Evolutionary conservation across 2,888 invertebrate genomes (phyloP).

Genomic region (Agrochola circellaris): DNA sequence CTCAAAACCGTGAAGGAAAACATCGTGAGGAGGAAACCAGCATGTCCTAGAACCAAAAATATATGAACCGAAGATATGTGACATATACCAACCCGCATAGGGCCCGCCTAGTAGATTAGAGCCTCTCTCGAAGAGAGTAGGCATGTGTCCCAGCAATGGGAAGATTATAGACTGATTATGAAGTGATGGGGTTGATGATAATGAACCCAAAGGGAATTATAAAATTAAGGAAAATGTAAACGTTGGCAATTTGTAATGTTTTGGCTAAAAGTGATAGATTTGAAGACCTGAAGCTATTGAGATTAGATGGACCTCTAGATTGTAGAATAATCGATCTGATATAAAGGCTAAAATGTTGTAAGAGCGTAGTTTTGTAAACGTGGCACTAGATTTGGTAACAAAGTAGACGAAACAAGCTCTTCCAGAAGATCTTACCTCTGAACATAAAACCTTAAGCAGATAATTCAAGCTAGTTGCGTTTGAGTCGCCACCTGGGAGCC

Average conservation of each 20-base stretch:
- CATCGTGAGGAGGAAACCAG: too few relatives aligned
- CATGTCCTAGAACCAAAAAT: too few relatives aligned
- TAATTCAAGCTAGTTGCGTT: constrained; percentile 85
- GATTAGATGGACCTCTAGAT: too few relatives aligned
- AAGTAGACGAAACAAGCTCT: constrained; percentile 38
- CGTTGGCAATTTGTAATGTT: fast-evolving
- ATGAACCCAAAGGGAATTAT: background rate
- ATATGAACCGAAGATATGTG: too few relatives aligned
- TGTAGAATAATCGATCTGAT: background rate
- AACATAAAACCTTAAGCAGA: constrained; percentile 83
- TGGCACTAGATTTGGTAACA: background rate
- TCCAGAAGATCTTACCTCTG: constrained; percentile 66
- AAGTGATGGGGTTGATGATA: background rate
- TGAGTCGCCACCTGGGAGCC: constrained; percentile 85
- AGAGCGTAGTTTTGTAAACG: background rate
- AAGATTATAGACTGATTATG: too few relatives aligned
- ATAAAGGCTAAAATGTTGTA: background rate
- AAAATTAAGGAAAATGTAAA: too few relatives aligned
- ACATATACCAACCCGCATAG: too few relatives aligned
- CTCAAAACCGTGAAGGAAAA: too few relatives aligned
- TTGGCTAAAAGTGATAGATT: background rate
- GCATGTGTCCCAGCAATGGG: too few relatives aligned
- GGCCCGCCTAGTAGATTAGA: too few relatives aligned
- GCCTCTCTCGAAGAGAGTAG: too few relatives aligned
- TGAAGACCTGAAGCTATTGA: background rate